These are phyloP conservation scores for Stratiomys singularior DNA, from an alignment of 2,888 invertebrate genomes.

Conservation along the genomic window DNA sequence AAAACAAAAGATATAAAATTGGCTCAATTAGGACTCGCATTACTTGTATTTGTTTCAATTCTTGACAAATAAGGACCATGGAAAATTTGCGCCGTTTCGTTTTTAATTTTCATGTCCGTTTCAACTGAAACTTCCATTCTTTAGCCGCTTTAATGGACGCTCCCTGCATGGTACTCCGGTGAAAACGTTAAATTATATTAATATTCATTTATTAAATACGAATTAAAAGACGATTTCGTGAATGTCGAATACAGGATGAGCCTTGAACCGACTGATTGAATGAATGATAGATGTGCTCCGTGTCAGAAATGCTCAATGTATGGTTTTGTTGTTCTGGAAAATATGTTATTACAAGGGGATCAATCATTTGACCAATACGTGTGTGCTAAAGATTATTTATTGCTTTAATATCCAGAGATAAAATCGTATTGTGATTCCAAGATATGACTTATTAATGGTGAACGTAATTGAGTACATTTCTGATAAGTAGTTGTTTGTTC, in stretches of 20 bases:
- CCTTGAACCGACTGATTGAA: neutral
- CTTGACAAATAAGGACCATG: too few relatives aligned
- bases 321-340: neutral
- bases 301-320: neutral
- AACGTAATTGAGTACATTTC: neutral
- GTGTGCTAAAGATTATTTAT: too few relatives aligned
- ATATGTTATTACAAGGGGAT: neutral
- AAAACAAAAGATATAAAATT: constrained; percentile 29
- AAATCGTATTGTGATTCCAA: neutral
- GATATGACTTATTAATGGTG: neutral
- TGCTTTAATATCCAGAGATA: neutral
- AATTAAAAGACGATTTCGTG: constrained; percentile 15
- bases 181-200: constrained; percentile 23
- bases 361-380: neutral
- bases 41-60: neutral
- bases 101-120: too few relatives aligned
- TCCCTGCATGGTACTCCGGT: neutral
- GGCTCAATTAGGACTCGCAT: constrained; percentile 8
- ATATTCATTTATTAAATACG: constrained; percentile 31
- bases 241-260: neutral
- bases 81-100: too few relatives aligned
- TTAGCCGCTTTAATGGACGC: too few relatives aligned
- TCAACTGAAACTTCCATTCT: too few relatives aligned
- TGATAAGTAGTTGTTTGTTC: neutral
- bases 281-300: neutral